Evolutionary conservation across 2,797 vertebrate genomes (phyloP), one percentile per base, ranked within the genome.

Genomic region (Halcyon smyrnensis): DNA sequence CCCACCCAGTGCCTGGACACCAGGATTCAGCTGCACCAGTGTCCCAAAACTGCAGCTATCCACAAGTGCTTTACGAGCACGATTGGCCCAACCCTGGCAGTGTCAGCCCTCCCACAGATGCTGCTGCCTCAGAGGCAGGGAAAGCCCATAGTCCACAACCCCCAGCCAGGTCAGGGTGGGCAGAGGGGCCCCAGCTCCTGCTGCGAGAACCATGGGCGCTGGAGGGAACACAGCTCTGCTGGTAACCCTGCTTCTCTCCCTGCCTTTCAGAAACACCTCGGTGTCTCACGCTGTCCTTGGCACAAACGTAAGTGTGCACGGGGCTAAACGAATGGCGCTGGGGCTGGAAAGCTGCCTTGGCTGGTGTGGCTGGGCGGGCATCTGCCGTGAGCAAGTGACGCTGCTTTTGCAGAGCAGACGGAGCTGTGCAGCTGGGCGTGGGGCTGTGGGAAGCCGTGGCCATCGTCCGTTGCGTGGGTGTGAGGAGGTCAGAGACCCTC

Each of bases 281-380:
- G 95, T 98, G 98, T 97, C 97, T 98, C 97, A 96, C 90, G 65
- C 96, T 98, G 96, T 97, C 98, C 95, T 97, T 98, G 97, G 96
- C 97, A 65, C 98, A 98, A 97, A 98, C 96, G 98, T 98, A 98
- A 97, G 96, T 97, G 95, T 9, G 18, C 75, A 15, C 3, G 60
- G 96, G 64, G 80, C 79, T 75, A 39, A 34, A 24, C 3, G 18
- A 90, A 34, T 36, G 6, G 6, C 0, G 2, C 32, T 43, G 73
- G 63, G 51, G 37, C 73, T 48, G 37, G 62, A 20, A 62, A 50
- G 41, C 34, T 2, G 15, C 76, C 41, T 30, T 8, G 6, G 34
- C 41, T 12, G 34, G 75, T 56, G 84, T 67, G 74, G 53, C 82
- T 85, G 92, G 50, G 81, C 62, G 14, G 5, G 25, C 27, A 12